Evolutionary conservation across 1,140 invertebrate genomes (phyloP), one percentile per base, ranked within the genome.

Genomic region (Heliconius hermathena): DNA sequence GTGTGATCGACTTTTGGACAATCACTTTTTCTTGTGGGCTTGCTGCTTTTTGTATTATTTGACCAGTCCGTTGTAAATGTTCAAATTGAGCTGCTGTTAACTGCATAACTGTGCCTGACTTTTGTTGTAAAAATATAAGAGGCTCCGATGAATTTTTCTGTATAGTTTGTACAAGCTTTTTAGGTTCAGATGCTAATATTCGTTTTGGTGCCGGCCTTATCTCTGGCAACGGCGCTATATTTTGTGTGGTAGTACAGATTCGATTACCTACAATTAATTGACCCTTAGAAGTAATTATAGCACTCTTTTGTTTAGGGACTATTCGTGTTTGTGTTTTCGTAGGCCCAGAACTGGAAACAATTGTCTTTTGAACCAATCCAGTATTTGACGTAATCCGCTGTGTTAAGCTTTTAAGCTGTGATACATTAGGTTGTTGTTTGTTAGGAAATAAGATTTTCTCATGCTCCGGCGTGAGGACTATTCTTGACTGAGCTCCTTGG

Each of bases 391-490:
- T 79, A 73, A 92, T 84, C 46, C 87, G 82, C 73, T 94, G 93
- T 74, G 89, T 85, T 22, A 93, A 86, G 4, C 90, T 91, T 89
- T 95, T 95, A 13, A 94, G 83, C 84, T 95, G 94, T 38, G 91
- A 90, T 71, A 90, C 78, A 77, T 90, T 93, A 16, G 89, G 79
- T 66, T 90, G 88, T 82, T 92, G 89, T 75, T 91, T 93, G 84
- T 95, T 95, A 22, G 95, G 93, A 66, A 95, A 94, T n/a, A 96
- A 80, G 77, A 95, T 90, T 87, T 95, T 95, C 81, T 96, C 95
- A 82, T 96, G 95, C 83, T 95, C 95, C 3, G 96, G 95, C 49
- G 95, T 96, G 20, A 96, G 85, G 4, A 96, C 89, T 76, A 96
- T 94, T 81, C 95, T 91, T 38, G 95, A 95, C 79, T 96, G 95